Conservation (phyloP, 2,113 vertebrate species). For the Struthio camelus region DNA sequence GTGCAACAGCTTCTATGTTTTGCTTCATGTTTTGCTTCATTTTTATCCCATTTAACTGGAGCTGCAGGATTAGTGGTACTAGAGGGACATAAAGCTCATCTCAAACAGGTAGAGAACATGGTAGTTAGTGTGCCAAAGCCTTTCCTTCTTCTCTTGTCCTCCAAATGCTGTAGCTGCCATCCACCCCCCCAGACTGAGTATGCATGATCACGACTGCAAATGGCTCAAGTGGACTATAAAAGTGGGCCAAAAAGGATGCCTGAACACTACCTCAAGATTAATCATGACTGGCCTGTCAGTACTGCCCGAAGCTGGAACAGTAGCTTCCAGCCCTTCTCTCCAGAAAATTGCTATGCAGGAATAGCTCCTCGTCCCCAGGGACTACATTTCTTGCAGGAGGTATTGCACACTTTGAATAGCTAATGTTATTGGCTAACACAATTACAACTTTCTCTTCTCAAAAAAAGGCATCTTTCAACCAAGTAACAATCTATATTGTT, state of each 20-base stretch:
- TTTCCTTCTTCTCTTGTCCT: background rate
- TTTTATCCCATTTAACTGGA: slow-evolving; percentile 24
- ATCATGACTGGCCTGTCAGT: background rate
- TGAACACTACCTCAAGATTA: background rate
- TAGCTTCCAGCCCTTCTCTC: background rate
- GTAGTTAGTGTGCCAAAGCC: background rate
- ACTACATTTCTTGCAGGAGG: background rate
- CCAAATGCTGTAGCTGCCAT: background rate
- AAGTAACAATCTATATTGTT: background rate
- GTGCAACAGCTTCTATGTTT: background rate
- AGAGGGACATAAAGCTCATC: background rate
- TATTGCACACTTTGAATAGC: background rate
- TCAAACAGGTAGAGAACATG: background rate
- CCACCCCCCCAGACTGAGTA: background rate
- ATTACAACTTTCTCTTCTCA: background rate
- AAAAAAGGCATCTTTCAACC: background rate
- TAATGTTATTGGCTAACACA: background rate
- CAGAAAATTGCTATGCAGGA: background rate
- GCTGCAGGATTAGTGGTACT: background rate
- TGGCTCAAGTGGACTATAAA: background rate
- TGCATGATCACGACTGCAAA: background rate
- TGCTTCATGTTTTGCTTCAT: background rate
- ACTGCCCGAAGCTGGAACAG: background rate
- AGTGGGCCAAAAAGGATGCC: background rate
- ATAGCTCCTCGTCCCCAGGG: background rate